Percentiles rank a stretch among this genome's conserved stretches.
phyloP scores from a whole-genome alignment of 2,888 invertebrate genomes.

The Dascillus cervinus region DNA sequence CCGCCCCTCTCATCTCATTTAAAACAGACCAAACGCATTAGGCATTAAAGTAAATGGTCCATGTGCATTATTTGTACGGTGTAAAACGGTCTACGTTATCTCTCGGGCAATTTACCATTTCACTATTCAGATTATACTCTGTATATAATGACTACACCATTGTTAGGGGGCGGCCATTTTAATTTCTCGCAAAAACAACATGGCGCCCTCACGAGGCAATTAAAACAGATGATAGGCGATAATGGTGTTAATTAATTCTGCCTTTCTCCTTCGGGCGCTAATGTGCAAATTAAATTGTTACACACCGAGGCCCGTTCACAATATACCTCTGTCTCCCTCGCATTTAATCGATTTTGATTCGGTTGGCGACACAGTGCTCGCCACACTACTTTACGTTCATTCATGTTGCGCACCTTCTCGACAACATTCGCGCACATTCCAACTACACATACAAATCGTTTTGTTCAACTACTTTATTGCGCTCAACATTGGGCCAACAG shows the following conservation, averaged over 20 bases:
- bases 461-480: too few species aligned
- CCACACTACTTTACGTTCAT: too few species aligned
- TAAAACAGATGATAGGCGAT: conserved; percentile 48
- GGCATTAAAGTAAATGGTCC: conserved; percentile 47
- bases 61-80: conserved; percentile 23
- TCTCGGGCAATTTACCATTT: conserved; percentile 44
- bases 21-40: too few species aligned
- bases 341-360: too few species aligned
- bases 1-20: too few species aligned
- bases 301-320: conserved; percentile 39
- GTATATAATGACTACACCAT: conserved; percentile 41
- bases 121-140: conserved; percentile 42
- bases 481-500: too few species aligned
- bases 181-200: conserved; percentile 46
- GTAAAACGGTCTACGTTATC: conserved; percentile 38
- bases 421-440: too few species aligned
- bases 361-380: too few species aligned
- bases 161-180: conserved; percentile 45
- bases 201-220: conserved; percentile 44
- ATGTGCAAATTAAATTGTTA: conserved; percentile 47
- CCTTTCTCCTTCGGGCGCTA: conserved; percentile 44
- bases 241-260: conserved; percentile 47
- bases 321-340: too few species aligned
- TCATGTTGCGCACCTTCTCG: too few species aligned
- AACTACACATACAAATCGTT: too few species aligned